Conservation (phyloP, 2,888 invertebrate species). For the Tetranychus truncatus region DNA sequence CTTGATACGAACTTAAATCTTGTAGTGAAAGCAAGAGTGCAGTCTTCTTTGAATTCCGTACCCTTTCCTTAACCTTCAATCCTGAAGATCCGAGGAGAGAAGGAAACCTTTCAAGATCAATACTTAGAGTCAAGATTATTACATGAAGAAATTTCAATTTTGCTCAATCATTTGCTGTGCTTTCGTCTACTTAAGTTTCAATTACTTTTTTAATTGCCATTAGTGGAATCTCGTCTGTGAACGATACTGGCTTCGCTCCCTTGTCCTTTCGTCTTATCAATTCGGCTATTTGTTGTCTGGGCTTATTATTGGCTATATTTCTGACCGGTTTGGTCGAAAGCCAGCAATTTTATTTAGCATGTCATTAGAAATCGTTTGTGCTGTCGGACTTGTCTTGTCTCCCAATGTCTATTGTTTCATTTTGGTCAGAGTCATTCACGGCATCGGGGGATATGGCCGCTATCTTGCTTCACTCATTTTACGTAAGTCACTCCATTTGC, state of each 20-base stretch:
- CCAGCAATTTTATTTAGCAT: constrained; percentile 3
- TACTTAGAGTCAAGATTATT: no score
- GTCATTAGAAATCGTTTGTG: constrained; percentile 11
- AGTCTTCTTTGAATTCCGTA: no score
- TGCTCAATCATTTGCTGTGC: no score
- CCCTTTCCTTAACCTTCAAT: no score
- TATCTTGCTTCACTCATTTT: constrained; percentile 14
- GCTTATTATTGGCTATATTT: constrained; percentile 23
- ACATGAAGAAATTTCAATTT: no score
- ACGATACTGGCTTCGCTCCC: constrained; percentile 22
- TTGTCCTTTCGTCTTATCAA: constrained; percentile 25
- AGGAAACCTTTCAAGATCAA: not conserved
- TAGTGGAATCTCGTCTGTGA: constrained; percentile 25
- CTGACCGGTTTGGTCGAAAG: constrained; percentile 23
- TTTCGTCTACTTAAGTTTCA: no score
- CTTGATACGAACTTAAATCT: no score
- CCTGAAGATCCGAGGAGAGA: no score
- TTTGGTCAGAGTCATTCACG: constrained; percentile 46
- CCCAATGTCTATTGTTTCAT: constrained; percentile 36
- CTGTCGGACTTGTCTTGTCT: constrained; percentile 2
- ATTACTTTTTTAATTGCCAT: not conserved
- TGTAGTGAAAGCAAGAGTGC: no score
- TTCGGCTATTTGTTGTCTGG: constrained; percentile 31
- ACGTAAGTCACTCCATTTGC: constrained; percentile 2
- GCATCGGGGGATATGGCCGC: constrained; percentile 36